Evolutionary conservation across 2,888 invertebrate genomes (phyloP).

Genomic region (Griposia aprilina): DNA sequence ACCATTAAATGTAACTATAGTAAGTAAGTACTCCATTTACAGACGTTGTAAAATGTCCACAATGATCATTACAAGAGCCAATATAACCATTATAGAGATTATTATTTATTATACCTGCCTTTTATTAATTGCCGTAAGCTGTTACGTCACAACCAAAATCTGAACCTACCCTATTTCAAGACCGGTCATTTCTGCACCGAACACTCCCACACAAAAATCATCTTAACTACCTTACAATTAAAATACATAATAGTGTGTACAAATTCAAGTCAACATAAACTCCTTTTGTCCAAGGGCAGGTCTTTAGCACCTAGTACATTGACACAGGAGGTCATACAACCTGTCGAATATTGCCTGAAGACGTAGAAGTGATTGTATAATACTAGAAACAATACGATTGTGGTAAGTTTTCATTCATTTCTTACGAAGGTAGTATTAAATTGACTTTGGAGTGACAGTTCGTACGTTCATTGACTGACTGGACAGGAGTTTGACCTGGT

Average conservation of each 20-base stretch:
- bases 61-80: conserved; percentile 4
- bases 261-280: conserved; percentile 17
- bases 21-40: neutral
- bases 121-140: neutral
- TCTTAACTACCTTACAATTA: neutral
- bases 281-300: conserved; percentile 42
- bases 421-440: conserved; percentile 4
- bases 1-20: neutral
- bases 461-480: conserved; percentile 37
- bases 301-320: conserved; percentile 38
- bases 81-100: conserved; percentile 12
- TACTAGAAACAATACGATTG: conserved; percentile 28
- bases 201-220: neutral
- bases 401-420: conserved; percentile 38
- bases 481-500: conserved; percentile 4
- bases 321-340: conserved; percentile 54
- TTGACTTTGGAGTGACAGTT: conserved; percentile 45
- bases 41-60: conserved; percentile 3
- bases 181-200: neutral
- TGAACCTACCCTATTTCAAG: conserved; percentile 1
- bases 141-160: conserved; percentile 8
- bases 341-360: conserved; percentile 30
- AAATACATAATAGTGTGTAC: conserved; percentile 7
- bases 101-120: conserved; percentile 5
- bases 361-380: conserved; percentile 33